Evolutionary conservation across 2,797 vertebrate genomes (phyloP), one percentile per base, ranked within the genome.

Genomic region (Lithobates sylvaticus): DNA sequence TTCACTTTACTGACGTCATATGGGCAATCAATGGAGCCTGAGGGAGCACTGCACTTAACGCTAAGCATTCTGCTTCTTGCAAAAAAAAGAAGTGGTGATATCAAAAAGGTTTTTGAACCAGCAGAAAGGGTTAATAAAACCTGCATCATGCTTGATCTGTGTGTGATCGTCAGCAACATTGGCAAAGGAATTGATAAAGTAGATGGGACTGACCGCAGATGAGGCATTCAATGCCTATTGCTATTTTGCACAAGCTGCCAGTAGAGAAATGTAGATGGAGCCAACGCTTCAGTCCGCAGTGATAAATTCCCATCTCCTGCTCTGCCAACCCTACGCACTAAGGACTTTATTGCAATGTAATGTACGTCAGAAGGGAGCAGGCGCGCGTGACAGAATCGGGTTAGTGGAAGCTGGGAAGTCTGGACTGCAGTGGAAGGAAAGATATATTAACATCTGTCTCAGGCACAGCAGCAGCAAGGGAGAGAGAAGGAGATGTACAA

Each of bases 301-400:
- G 90, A 94, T 95, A 95, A 93, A 96, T 96, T 91, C 90, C 88
- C 90, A 90, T 93, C 91, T 93, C 92, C 90, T 94, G 91, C 89
- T 92, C 92, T 94, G 91, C 93, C 95, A 96, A 93, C 93, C 93
- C 92, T 85, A 84, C 93, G 94, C 93, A 93, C 94, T 92, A 90
- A 93, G 90, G 92, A 86, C 92, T 95, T 95, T 94, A 94, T 93
- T 89, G 92, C 64, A 8, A 84, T 91, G 88, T 94, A 95, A 96
- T 89, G 72, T 93, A 92, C 92, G 94, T 92, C 91, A 93, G 91
- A 78, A 81, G 88, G 85, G 68, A 81, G 89, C 86, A 89, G 86
- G 92, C 87, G 89, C 88, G 83, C 92, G 83, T 96, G 96, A 96
- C 96, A 97, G 96, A 97, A 97, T 96, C 93, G 91, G 95, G 96